A percentile compares a stretch with the other conserved stretches of the same genome.
Evolutionary conservation across 2,888 invertebrate species (phyloP).

Genomic region (Argynnis bischoffii): DNA sequence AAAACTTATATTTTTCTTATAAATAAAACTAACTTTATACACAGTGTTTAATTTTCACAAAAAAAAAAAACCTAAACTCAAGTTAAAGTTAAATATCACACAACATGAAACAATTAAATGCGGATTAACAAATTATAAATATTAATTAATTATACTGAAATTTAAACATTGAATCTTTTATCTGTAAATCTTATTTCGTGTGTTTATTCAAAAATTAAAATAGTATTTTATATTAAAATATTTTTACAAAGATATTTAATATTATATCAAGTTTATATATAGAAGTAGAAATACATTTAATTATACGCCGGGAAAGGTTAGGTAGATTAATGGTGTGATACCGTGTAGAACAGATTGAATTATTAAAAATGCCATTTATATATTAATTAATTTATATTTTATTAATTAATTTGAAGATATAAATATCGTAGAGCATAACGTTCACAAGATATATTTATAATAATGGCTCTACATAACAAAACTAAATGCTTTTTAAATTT

Average conservation of each 20-base stretch:
- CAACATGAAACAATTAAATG: too few relatives aligned
- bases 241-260: neutral
- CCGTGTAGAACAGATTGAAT: constrained; percentile 9
- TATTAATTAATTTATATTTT: constrained; percentile 14
- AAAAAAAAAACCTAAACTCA: too few relatives aligned
- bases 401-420: constrained; percentile 16
- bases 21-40: too few relatives aligned
- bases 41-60: too few relatives aligned
- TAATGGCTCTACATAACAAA: neutral
- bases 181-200: too few relatives aligned
- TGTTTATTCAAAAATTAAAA: too few relatives aligned
- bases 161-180: too few relatives aligned
- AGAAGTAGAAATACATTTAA: constrained; percentile 12
- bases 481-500: neutral
- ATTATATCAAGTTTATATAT: constrained; percentile 3
- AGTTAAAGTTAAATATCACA: too few relatives aligned
- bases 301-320: constrained; percentile 20
- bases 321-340: constrained; percentile 21
- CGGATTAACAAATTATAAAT: too few relatives aligned
- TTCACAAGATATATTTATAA: neutral
- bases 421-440: neutral
- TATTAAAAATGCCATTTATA: constrained; percentile 13
- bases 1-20: too few relatives aligned
- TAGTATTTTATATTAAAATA: neutral
- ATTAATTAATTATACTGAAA: too few relatives aligned